phyloP scores from a whole-genome alignment of 37 sponge, comb jelly and placozoan genomes.

The Trichoplax adhaerens region DNA sequence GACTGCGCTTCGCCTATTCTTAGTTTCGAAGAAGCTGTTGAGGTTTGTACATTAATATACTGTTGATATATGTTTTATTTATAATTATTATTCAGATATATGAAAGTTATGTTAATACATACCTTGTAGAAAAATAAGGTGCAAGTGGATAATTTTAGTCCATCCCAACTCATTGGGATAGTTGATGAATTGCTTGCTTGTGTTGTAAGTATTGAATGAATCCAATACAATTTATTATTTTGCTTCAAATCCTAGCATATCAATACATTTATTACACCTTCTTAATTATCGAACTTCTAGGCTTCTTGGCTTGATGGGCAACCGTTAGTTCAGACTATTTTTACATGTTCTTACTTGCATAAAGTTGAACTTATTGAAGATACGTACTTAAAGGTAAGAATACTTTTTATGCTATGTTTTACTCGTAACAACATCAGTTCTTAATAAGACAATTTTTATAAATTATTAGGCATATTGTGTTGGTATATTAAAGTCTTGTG shows the following conservation, averaged over 20 bases:
- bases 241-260: neutral
- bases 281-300: neutral
- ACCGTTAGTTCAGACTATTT: constrained; percentile 90
- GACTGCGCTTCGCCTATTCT: constrained; percentile 10
- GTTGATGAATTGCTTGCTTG: constrained; percentile 75
- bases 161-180: constrained; percentile 57
- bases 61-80: no score
- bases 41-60: neutral
- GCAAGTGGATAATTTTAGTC: constrained; percentile 29
- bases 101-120: no score
- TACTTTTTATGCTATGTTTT: no score
- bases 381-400: constrained; percentile 9
- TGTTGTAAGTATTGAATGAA: constrained; percentile 1
- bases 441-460: no score
- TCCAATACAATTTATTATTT: no score
- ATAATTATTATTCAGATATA: no score
- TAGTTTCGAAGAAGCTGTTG: constrained; percentile 33
- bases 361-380: constrained; percentile 25
- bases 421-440: no score
- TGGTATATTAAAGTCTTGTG: no score
- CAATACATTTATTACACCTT: neutral
- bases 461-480: no score
- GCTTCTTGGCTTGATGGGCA: constrained; percentile 91
- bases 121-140: constrained; percentile 11
- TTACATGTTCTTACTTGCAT: constrained; percentile 74